phyloP scores from a whole-genome alignment of 2,888 invertebrate genomes.

The Pediacus dermestoides region DNA sequence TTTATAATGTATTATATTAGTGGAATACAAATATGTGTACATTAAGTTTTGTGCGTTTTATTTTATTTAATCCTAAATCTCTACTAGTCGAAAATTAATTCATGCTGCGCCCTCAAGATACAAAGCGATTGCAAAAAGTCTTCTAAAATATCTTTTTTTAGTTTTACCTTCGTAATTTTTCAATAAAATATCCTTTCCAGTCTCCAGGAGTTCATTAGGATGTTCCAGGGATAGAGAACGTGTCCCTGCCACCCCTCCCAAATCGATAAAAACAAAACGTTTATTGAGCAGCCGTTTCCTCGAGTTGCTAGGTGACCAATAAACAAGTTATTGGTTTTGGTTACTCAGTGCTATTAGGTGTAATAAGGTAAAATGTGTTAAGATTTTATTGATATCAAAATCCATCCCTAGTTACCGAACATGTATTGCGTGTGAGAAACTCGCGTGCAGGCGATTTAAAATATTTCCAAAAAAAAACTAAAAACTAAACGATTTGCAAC shows the following conservation, averaged over 20 bases:
- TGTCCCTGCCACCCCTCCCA: too few species aligned
- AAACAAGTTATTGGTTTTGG: conserved; percentile 12
- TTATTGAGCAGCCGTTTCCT: background rate
- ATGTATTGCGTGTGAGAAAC: conserved; percentile 22
- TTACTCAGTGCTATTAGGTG: conserved; percentile 14
- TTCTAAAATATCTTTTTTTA: too few species aligned
- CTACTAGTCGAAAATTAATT: too few species aligned
- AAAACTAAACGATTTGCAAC: too few species aligned
- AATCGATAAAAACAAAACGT: conserved; percentile 1
- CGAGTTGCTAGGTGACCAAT: conserved; percentile 15
- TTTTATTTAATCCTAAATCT: too few species aligned
- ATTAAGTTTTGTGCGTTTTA: conserved; percentile 14
- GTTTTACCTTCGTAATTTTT: too few species aligned
- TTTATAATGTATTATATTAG: conserved; percentile 30
- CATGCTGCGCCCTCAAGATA: too few species aligned
- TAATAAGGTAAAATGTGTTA: conserved; percentile 20
- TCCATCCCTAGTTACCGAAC: conserved; percentile 20
- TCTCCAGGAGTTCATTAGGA: too few species aligned
- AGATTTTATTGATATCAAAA: conserved; percentile 20
- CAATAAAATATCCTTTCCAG: too few species aligned
- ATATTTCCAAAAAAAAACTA: conserved; percentile 3
- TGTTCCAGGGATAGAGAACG: too few species aligned
- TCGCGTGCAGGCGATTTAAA: conserved; percentile 16
- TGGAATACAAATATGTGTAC: conserved; percentile 23
- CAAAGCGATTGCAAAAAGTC: too few species aligned